These are phyloP conservation scores for Mustelus asterias DNA, from an alignment of 2,113 vertebrate genomes.

Conservation along the genomic window DNA sequence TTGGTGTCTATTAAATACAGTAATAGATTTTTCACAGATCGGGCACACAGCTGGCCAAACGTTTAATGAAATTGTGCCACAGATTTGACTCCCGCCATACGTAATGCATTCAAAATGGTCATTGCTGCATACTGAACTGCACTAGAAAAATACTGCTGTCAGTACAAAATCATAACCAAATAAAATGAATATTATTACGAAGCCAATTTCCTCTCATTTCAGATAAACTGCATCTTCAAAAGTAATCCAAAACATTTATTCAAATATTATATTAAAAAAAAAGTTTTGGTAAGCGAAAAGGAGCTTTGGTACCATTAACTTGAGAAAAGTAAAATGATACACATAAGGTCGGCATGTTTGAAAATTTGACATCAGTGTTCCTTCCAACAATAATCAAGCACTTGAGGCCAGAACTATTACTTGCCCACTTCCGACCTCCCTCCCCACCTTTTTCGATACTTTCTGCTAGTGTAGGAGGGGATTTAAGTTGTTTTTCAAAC, in stretches of 20 bases:
- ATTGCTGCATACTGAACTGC: too few relatives aligned
- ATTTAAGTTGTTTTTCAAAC: constrained; percentile 11
- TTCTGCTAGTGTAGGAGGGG: background rate
- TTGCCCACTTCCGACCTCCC: too few relatives aligned
- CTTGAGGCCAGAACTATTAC: background rate
- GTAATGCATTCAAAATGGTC: background rate
- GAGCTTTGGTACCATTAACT: background rate
- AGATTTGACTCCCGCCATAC: background rate
- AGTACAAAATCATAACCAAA: background rate
- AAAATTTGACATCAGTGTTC: background rate
- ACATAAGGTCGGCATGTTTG: background rate
- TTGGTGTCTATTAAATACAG: background rate
- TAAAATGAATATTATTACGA: background rate
- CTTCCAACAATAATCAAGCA: background rate
- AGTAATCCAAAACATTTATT: background rate
- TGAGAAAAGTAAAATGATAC: background rate
- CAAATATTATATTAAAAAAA: background rate
- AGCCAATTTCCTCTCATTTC: background rate
- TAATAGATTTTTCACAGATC: background rate
- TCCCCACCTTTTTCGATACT: background rate
- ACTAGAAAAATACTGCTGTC: background rate
- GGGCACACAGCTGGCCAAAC: background rate
- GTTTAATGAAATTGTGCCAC: background rate
- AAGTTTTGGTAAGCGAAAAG: background rate
- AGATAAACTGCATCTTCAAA: background rate